Percentiles rank a stretch among this genome's conserved stretches.
Evolutionary conservation across 2,888 invertebrate species (phyloP).

Genomic region (Napeogenes sylphis): DNA sequence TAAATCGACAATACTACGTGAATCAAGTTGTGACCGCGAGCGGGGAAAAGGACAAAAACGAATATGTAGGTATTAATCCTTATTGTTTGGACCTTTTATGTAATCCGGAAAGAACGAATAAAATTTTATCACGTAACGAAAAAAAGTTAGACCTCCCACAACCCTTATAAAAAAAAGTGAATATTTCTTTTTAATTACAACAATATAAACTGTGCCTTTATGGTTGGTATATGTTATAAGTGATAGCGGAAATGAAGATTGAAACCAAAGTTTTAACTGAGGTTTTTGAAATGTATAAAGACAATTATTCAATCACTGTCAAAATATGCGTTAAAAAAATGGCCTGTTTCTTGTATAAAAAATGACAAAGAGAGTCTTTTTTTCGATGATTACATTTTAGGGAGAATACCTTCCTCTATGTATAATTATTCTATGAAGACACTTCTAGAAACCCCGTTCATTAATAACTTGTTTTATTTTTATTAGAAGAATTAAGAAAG

Average conservation of each 20-base stretch:
- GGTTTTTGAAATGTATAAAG: too few species aligned
- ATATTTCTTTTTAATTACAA: conserved; percentile 78
- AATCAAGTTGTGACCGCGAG: conserved; percentile 11
- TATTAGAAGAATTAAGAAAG: too few species aligned
- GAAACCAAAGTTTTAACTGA: neutral
- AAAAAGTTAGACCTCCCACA: conserved; percentile 54
- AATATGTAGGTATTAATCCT: conserved; percentile 24
- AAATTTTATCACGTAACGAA: conserved; percentile 74
- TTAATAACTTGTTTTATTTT: too few species aligned
- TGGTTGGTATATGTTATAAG: conserved; percentile 36
- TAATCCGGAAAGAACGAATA: conserved; percentile 72
- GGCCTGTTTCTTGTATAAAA: too few species aligned
- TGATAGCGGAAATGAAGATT: conserved; percentile 20
- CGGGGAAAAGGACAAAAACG: conserved; percentile 17
- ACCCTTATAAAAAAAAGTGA: conserved; percentile 67
- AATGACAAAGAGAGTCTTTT: too few species aligned
- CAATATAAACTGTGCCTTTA: conserved; percentile 71
- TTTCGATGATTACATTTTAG: too few species aligned
- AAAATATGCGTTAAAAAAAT: too few species aligned
- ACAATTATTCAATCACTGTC: too few species aligned
- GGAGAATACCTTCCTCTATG: too few species aligned
- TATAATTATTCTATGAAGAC: too few species aligned
- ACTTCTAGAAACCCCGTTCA: too few species aligned
- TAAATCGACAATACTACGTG: conserved; percentile 4
- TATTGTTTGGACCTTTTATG: conserved; percentile 45